Percentiles rank a stretch among this genome's conserved stretches.
Conservation (phyloP, 2,797 vertebrate genomes). For the Naso thynnoides region DNA sequence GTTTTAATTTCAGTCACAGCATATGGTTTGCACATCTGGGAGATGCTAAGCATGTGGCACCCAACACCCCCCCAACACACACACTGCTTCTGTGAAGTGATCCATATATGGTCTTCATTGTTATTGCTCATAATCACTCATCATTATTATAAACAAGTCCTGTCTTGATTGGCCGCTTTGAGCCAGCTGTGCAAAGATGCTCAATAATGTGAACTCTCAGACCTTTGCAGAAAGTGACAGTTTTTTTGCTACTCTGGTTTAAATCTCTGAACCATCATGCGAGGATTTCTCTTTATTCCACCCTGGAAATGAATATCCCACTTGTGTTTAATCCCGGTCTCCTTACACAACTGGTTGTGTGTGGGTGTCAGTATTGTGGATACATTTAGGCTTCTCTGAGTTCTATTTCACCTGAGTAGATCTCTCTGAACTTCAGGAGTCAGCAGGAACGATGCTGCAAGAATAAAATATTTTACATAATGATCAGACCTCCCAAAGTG, state of each 20-base stretch:
- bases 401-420: slow-evolving; percentile 10
- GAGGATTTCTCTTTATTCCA: neutral
- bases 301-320: slow-evolving; percentile 32
- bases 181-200: slow-evolving; percentile 45
- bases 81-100: slow-evolving; percentile 79
- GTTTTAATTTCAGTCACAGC: slow-evolving; percentile 91
- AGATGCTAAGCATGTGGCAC: slow-evolving; percentile 86
- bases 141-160: slow-evolving; percentile 76
- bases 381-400: neutral
- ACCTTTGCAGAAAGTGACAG: slow-evolving; percentile 40
- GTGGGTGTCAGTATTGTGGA: slow-evolving; percentile 12
- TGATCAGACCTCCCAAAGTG: slow-evolving; percentile 15
- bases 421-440: neutral
- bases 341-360: neutral
- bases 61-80: slow-evolving; percentile 52
- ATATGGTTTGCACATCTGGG: slow-evolving; percentile 95
- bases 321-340: slow-evolving; percentile 41
- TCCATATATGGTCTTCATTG: slow-evolving; percentile 82
- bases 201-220: slow-evolving; percentile 55
- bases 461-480: neutral
- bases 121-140: slow-evolving; percentile 83
- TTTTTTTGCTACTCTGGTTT: slow-evolving; percentile 27
- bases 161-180: slow-evolving; percentile 62
- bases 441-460: slow-evolving; percentile 9
- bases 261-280: slow-evolving; percentile 22